Conservation (phyloP, 2,797 vertebrate species). For the Pseudocheirus occidentalis region DNA sequence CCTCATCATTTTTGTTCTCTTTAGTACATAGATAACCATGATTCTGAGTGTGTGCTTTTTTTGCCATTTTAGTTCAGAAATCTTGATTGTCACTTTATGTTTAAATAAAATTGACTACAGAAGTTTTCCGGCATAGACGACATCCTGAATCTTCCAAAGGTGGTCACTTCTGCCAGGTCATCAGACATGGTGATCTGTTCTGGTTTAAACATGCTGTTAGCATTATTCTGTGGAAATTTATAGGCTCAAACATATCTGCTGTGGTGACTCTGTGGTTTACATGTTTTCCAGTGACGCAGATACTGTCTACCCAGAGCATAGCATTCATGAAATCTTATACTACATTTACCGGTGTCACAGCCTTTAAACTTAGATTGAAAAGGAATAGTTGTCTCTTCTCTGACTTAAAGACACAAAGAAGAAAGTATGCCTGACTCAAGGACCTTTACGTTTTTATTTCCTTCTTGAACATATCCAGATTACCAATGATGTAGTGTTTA, state of each 20-base stretch:
- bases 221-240: neutral
- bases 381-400: neutral
- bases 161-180: neutral
- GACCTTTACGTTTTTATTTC: neutral
- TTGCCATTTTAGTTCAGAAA: neutral
- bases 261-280: neutral
- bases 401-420: neutral
- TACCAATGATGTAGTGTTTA: neutral
- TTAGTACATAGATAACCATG: neutral
- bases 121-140: neutral
- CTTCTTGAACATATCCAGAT: neutral
- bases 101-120: neutral
- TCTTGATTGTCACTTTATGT: neutral
- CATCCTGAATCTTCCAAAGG: neutral
- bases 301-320: slow-evolving; percentile 6
- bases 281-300: neutral
- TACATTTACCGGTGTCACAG: neutral
- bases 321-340: slow-evolving; percentile 50
- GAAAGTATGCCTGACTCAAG: neutral
- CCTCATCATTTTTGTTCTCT: neutral
- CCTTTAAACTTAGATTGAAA: neutral
- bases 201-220: neutral
- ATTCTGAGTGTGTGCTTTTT: neutral
- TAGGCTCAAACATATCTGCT: neutral
- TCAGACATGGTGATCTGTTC: neutral